Evolutionary conservation across 2,113 vertebrate genomes (phyloP).

Genomic region (Cettia cetti): DNA sequence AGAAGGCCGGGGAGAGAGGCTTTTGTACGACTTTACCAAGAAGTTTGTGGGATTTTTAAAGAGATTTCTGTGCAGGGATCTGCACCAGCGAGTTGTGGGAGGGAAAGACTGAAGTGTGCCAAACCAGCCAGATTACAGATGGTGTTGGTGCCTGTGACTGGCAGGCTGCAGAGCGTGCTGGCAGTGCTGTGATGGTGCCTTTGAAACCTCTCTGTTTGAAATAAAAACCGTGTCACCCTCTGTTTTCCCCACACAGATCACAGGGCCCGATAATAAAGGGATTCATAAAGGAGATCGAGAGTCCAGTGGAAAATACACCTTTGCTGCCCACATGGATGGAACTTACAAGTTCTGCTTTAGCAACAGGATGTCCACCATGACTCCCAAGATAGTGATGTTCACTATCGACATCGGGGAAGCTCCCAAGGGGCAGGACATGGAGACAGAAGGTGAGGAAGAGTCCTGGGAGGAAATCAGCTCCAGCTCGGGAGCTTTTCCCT

Average conservation of each 20-base stretch:
- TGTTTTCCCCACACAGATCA: constrained; percentile 79
- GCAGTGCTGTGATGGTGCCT: neutral
- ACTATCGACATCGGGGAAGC: constrained; percentile 98
- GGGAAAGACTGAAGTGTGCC: neutral
- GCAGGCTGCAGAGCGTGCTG: neutral
- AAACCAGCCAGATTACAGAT: neutral
- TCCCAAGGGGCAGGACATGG: constrained; percentile 95
- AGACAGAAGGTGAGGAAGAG: constrained; percentile 90
- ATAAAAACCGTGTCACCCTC: neutral
- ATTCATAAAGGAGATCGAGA: constrained; percentile 98
- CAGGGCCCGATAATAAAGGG: constrained; percentile 94
- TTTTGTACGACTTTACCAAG: neutral
- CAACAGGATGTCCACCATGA: constrained; percentile 99
- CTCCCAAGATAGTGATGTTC: constrained; percentile 99
- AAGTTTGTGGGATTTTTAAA: neutral
- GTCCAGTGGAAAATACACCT: constrained; percentile 97
- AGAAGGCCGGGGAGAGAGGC: neutral
- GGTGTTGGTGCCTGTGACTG: neutral
- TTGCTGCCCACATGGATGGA: constrained; percentile 98
- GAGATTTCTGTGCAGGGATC: neutral
- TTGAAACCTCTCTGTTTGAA: neutral
- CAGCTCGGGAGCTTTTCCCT: neutral
- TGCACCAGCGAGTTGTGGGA: neutral
- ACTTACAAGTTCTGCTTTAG: constrained; percentile 98
- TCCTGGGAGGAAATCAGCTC: neutral